Base-by-base conservation (phyloP, 2,797 vertebrate genomes). In the Enteromius viviparus region DNA sequence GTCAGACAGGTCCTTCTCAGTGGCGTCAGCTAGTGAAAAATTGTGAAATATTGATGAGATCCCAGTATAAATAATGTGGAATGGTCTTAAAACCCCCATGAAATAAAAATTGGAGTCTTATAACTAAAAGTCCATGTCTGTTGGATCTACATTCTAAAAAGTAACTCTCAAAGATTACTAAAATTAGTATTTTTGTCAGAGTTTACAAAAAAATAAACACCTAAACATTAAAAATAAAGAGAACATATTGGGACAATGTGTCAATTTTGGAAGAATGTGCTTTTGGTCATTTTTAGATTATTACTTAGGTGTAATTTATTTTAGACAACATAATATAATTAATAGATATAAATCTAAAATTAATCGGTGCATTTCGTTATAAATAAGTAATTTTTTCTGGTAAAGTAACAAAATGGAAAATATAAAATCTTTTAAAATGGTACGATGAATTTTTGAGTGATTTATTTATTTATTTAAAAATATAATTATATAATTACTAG, bases 1-100 rank as follows among this genome's bases (percentile, higher is more conserved):
- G 87, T 97, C 96, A 0, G 96, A 96, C 62, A 97, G 86, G 87
- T 97, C 96, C 87, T 97, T 97, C 89, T 97, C 96, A 0, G 95
- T 96, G 70, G 96, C 96, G 0, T 97, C 96, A 0, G 95, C 96
- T 97, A 45, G 17, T 32, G 26, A 70, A 81, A 77, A 76, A 12
- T 26, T 26, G 29, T 1, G 45, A 74, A 81, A 83, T 66, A 58
- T 29, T 66, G 23, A 15, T 49, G 23, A 53, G 45, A 34, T 45
- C 1, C 11, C 42, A 42, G 42, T 11, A 47, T 55, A n/a, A 53
- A 42, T 55, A 69, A 40, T 2, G 2, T 69, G 77, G 12, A n/a
- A 47, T 78, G 17, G 17, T 49, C 2, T 29, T 51, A 15, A 70
- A 47, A 12, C 6, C 69, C 37, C 14, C 68, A 71, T 26, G 14